Conservation (phyloP, 2,113 vertebrate genomes). For the Tenebrosternarchus preto region DNA sequence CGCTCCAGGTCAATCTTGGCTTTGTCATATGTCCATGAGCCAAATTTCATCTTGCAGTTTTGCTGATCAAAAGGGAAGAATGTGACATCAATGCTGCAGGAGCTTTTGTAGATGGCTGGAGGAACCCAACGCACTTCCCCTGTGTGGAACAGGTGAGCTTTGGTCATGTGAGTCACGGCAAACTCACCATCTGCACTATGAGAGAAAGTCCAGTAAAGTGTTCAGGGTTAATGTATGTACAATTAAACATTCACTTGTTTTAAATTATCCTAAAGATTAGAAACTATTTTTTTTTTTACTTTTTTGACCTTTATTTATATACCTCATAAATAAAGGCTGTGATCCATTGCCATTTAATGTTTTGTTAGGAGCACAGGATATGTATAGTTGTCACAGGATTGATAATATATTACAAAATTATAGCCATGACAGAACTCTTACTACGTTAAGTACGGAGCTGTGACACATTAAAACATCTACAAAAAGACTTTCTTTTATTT, state of each 20-base stretch:
- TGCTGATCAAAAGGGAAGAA: constrained; percentile 99
- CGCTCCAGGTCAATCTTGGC: constrained; percentile 95
- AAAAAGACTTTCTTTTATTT: background rate
- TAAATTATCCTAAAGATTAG: background rate
- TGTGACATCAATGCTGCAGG: constrained; percentile 97
- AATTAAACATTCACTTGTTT: background rate
- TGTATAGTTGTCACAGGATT: constrained; percentile 15
- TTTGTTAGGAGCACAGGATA: constrained; percentile 38
- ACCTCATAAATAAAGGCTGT: constrained; percentile 34
- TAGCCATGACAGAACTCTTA: background rate
- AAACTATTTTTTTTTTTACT: constrained; percentile 35
- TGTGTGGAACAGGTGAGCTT: constrained; percentile 86
- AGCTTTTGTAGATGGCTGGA: constrained; percentile 97
- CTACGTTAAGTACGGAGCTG: background rate
- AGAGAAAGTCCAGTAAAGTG: constrained; percentile 5
- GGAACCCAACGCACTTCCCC: constrained; percentile 90
- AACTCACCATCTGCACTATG: constrained; percentile 91
- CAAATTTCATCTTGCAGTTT: constrained; percentile 98
- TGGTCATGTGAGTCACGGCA: constrained; percentile 94
- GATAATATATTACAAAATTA: constrained; percentile 19
- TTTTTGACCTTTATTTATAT: constrained; percentile 34
- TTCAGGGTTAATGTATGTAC: background rate
- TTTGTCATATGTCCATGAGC: constrained; percentile 97
- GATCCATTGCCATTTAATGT: constrained; percentile 31
- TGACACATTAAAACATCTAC: background rate